phyloP scores from a whole-genome alignment of 2,113 vertebrate genomes.

The Poeciliopsis prolifica region DNA sequence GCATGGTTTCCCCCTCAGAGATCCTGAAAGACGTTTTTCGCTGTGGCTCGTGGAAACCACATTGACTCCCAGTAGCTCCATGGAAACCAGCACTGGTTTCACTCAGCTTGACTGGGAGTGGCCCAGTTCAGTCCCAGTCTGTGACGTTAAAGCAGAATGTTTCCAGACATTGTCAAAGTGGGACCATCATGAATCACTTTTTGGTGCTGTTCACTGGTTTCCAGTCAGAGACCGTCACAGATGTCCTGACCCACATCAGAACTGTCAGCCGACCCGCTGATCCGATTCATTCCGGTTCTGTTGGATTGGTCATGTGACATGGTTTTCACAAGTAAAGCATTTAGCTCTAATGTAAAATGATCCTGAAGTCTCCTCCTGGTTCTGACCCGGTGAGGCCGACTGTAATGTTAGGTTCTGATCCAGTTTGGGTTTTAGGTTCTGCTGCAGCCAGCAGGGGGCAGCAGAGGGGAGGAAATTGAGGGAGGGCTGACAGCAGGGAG shows the following conservation, averaged over 20 bases:
- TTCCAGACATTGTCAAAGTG: too few relatives aligned
- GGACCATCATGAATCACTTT: background rate
- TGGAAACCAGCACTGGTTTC: constrained; percentile 34
- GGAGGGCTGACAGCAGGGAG: constrained; percentile 52
- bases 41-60: background rate
- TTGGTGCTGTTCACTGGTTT: background rate
- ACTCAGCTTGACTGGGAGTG: background rate
- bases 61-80: constrained; percentile 15
- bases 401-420: too few relatives aligned
- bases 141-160: background rate
- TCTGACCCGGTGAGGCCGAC: too few relatives aligned
- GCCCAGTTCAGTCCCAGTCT: too few relatives aligned
- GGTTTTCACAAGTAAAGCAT: background rate
- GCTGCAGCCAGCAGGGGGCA: constrained; percentile 43
- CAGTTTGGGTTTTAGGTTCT: background rate
- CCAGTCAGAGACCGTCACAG: background rate
- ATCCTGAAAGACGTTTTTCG: constrained; percentile 6
- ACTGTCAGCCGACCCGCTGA: too few relatives aligned
- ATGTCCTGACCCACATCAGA: background rate
- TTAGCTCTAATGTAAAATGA: too few relatives aligned
- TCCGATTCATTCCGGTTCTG: too few relatives aligned
- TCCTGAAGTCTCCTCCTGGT: too few relatives aligned
- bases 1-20: constrained; percentile 10
- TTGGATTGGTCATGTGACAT: background rate
- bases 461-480: constrained; percentile 1